A percentile compares a stretch with the other conserved stretches of the same genome.
phyloP scores from a whole-genome alignment of 2,888 invertebrate genomes.

The Diloba caeruleocephala region DNA sequence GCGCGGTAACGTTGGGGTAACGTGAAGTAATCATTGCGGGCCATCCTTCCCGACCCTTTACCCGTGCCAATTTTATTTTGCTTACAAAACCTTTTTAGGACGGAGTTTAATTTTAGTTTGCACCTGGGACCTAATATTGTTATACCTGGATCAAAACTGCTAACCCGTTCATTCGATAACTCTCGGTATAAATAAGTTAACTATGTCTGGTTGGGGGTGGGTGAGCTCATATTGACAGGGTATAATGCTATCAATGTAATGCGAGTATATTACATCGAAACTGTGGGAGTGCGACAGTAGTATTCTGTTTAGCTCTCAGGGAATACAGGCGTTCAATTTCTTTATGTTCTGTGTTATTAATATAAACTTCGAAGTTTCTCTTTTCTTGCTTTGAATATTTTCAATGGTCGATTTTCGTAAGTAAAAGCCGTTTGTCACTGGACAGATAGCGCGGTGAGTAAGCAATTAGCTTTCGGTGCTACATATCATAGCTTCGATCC shows the following conservation, averaged over 20 bases:
- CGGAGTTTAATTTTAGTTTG: constrained; percentile 55
- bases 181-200: constrained; percentile 40
- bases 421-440: no score
- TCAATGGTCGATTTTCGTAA: no score
- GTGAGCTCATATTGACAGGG: constrained; percentile 3
- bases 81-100: constrained; percentile 55
- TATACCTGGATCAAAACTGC: constrained; percentile 52
- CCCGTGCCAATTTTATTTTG: constrained; percentile 54
- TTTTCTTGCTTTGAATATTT: no score
- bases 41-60: constrained; percentile 47
- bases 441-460: no score
- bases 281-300: no score
- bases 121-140: constrained; percentile 59
- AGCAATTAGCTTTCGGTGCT: no score
- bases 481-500: no score
- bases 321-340: no score
- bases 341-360: no score
- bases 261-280: background rate
- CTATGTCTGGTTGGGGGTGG: constrained; percentile 10
- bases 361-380: no score
- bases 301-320: background rate
- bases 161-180: constrained; percentile 49
- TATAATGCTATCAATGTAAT: constrained; percentile 1
- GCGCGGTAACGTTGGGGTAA: constrained; percentile 34
- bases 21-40: constrained; percentile 49